Conservation (phyloP, 1,140 invertebrate genomes). For the Ladona fulva region DNA sequence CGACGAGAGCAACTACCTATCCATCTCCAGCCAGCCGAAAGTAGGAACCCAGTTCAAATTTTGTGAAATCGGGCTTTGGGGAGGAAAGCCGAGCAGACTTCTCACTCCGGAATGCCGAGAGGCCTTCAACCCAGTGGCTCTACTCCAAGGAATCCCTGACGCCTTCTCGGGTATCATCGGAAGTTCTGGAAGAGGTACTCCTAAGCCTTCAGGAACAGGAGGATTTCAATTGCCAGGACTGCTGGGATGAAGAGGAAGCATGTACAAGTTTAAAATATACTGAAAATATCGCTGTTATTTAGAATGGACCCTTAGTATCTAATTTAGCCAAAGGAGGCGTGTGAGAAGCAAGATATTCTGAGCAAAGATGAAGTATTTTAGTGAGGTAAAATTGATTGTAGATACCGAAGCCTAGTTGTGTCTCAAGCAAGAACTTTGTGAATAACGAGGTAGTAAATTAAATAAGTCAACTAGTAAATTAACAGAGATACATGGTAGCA, state of each 20-base stretch:
- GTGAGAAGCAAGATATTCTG: no score
- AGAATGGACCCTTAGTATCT: no score
- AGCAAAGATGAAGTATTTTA: no score
- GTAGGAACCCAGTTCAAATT: slow-evolving; percentile 13
- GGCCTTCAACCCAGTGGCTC: background rate
- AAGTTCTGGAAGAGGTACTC: background rate
- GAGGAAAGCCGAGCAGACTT: slow-evolving; percentile 41
- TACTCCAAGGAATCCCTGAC: background rate
- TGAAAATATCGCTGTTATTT: no score
- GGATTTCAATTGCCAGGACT: background rate
- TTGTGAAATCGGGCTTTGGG: slow-evolving; percentile 52
- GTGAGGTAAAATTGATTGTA: no score
- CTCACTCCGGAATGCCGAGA: background rate
- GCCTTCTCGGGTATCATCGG: background rate
- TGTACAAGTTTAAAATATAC: no score
- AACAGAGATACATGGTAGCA: no score
- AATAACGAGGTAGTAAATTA: no score
- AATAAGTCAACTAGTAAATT: no score
- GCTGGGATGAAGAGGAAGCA: background rate
- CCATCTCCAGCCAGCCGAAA: slow-evolving; percentile 16
- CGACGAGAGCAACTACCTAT: slow-evolving; percentile 13
- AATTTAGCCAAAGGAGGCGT: no score
- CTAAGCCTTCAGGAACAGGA: background rate
- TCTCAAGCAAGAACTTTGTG: no score
- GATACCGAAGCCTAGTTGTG: no score